Percentiles rank a stretch among this genome's conserved stretches.
Conservation (phyloP, 2,113 vertebrate species). For the Phrynosoma platyrhinos region DNA sequence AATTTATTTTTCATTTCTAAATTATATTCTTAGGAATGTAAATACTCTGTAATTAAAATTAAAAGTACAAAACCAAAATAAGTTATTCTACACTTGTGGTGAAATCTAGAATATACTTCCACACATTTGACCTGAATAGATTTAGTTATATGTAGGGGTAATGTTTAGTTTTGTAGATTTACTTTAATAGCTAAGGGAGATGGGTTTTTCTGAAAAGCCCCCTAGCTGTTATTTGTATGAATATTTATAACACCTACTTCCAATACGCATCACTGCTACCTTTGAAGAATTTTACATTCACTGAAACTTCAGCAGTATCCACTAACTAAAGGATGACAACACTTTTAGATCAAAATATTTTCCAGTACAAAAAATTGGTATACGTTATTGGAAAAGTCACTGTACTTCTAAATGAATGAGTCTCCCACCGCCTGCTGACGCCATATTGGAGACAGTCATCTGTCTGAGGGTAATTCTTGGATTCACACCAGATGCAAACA, state of each 20-base stretch:
- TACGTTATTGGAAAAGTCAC: conserved; percentile 9
- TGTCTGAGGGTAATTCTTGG: conserved; percentile 5
- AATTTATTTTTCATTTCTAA: too few relatives aligned
- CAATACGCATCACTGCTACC: not conserved
- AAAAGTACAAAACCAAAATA: not conserved
- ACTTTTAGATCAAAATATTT: not conserved
- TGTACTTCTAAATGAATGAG: conserved; percentile 4
- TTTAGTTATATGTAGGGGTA: not conserved
- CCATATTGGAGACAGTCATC: conserved; percentile 34
- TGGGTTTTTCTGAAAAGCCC: not conserved
- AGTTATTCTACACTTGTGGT: not conserved
- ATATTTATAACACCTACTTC: not conserved
- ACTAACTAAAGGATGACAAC: not conserved
- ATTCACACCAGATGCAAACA: conserved; percentile 15
- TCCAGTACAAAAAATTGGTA: not conserved
- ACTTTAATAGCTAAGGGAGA: not conserved
- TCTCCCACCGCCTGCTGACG: not conserved
- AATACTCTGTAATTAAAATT: not conserved
- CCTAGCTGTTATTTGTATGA: not conserved
- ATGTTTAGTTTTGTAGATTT: not conserved
- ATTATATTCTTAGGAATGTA: not conserved
- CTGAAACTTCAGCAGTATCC: not conserved
- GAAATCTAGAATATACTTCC: not conserved
- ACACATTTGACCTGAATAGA: not conserved
- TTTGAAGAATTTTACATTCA: not conserved